Conservation (phyloP, 2,797 vertebrate genomes). For the Agapornis canus region DNA sequence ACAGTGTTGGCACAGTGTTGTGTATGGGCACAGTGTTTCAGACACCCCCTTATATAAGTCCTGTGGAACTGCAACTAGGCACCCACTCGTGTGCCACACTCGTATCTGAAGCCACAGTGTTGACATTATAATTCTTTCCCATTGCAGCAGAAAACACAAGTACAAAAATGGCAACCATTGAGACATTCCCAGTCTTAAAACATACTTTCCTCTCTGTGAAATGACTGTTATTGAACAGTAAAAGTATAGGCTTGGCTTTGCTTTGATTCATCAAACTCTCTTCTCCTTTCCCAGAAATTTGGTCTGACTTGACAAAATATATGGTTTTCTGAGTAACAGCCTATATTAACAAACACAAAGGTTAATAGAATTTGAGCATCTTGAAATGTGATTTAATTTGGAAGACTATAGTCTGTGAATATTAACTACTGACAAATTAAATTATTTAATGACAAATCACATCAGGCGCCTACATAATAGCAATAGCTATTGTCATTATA, state of each 20-base stretch:
- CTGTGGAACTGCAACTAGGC: not conserved
- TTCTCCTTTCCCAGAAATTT: not conserved
- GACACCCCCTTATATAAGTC: not conserved
- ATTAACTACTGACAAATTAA: slow-evolving; percentile 58
- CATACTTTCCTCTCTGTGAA: not conserved
- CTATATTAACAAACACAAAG: slow-evolving; percentile 57
- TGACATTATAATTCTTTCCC: not conserved
- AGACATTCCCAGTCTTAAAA: not conserved
- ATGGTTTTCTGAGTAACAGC: slow-evolving; percentile 19
- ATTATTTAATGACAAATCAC: slow-evolving; percentile 61
- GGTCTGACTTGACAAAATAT: not conserved
- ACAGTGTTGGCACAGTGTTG: too few species aligned
- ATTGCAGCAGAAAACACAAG: not conserved
- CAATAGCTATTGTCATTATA: slow-evolving; percentile 20
- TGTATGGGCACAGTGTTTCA: not conserved
- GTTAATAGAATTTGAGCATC: slow-evolving; percentile 63
- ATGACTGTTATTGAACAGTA: not conserved
- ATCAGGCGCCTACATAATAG: not conserved
- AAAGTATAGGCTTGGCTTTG: not conserved
- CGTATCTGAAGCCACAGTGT: not conserved
- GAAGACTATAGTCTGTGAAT: slow-evolving; percentile 25
- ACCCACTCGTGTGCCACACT: not conserved
- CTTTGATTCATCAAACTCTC: not conserved
- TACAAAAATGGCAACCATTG: not conserved
- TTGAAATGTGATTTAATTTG: slow-evolving; percentile 68